These are phyloP conservation scores for Chrysomela aeneicollis DNA, from an alignment of 2,888 invertebrate genomes.

Conservation along the genomic window DNA sequence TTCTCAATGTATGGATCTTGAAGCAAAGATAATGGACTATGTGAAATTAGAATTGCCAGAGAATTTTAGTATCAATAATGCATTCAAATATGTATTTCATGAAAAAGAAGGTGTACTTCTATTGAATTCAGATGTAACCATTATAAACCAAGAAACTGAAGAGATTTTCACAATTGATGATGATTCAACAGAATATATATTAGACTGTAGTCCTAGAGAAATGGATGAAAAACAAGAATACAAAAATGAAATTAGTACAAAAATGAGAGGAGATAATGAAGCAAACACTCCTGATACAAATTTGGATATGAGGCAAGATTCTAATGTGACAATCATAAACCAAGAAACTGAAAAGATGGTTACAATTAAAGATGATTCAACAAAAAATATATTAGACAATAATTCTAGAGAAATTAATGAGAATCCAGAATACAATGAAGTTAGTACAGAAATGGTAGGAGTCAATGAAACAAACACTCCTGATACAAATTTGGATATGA, in stretches of 20 bases:
- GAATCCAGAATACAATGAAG: no score
- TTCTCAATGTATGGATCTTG: slow-evolving; percentile 17
- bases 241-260: not conserved
- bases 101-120: not conserved
- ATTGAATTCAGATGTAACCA: not conserved
- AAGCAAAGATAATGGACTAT: slow-evolving; percentile 19
- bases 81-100: not conserved
- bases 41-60: slow-evolving; percentile 7
- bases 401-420: no score
- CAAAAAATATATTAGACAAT: not conserved
- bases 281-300: not conserved
- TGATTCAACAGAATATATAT: not conserved
- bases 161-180: slow-evolving; percentile 1
- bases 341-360: no score
- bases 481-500: no score
- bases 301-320: no score
- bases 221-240: not conserved
- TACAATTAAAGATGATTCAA: not conserved
- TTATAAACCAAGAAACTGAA: slow-evolving; percentile 5
- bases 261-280: not conserved
- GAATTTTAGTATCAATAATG: slow-evolving; percentile 6
- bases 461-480: not conserved
- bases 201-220: not conserved
- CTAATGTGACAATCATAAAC: not conserved
- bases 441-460: no score